Evolutionary conservation across 2,797 vertebrate species (phyloP), one percentile per base, ranked within the genome.

Genomic region (Schizopygopsis malacanthus): DNA sequence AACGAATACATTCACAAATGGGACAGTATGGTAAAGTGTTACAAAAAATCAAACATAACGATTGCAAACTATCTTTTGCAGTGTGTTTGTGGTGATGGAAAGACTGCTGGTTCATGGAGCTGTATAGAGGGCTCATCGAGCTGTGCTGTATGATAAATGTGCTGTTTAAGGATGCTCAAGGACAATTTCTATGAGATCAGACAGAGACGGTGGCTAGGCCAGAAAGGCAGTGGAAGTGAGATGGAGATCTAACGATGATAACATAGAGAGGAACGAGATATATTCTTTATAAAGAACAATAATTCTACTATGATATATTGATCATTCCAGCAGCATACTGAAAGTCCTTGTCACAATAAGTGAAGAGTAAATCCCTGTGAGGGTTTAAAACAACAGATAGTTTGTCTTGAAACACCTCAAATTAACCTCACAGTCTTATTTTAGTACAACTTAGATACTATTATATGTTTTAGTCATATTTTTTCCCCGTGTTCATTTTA

Each of bases 131-230:
- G 28, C 28, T 33, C 28, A 33, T 33, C 28, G 85, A 82, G 76
- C 79, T 18, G 78, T 18, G 78, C 28, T 22, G 20, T 41, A 45
- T 83, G 63, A 90, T 87, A 86, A 89, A 89, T 89, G 86, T 85
- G 78, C 79, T 63, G 84, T 90, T 90, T 84, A 86, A 82, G 59
- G 75, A 79, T 79, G 78, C 88, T 91, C 82, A 90, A 87, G 90
- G 90, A 65, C 88, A 84, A 85, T 87, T 80, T 33, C 28, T 33
- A 33, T 33, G 67, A 87, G 86, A 89, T 81, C 80, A 80, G 81
- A n/a, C 71, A 85, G 54, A 82, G 70, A 87, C 33, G 82, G 61
- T 81, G 79, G 43, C 56, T 78, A 69, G 82, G 69, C 77, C 15
- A 70, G 52, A 61, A 28, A 79, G 56, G 45, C 16, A 52, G 79